Percentiles rank a stretch among this genome's conserved stretches.
These are phyloP conservation scores for Corythornis cristatus DNA, from an alignment of 2,113 vertebrate species.

Conservation along the genomic window DNA sequence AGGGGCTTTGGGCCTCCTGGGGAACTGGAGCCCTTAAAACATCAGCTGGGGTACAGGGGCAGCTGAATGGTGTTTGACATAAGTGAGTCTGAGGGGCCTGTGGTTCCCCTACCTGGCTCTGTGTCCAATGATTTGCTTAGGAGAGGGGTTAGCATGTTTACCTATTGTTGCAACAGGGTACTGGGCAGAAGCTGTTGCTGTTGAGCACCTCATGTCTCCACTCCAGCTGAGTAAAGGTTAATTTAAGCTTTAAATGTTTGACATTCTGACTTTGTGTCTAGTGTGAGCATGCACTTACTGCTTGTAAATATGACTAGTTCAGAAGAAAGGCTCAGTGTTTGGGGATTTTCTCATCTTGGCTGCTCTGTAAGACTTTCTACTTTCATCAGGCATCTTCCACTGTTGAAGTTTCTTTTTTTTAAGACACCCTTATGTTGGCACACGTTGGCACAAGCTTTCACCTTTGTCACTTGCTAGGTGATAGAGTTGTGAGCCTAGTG, in stretches of 20 bases:
- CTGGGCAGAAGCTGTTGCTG: background rate
- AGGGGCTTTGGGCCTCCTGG: background rate
- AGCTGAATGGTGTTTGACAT: accelerated
- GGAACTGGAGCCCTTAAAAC: background rate
- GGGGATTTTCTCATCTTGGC: background rate
- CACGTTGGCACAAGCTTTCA: background rate
- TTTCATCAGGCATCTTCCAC: background rate
- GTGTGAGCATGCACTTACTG: background rate
- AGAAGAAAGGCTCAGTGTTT: background rate
- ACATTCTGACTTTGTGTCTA: background rate
- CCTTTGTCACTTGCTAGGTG: background rate
- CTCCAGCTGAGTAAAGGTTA: background rate
- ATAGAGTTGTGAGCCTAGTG: background rate
- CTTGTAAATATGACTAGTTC: background rate
- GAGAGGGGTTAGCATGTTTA: background rate
- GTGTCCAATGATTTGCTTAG: accelerated
- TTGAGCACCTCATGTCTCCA: background rate
- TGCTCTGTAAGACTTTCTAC: background rate
- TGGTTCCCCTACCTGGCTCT: background rate
- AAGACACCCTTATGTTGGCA: background rate
- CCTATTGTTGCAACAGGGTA: background rate
- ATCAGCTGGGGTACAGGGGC: background rate
- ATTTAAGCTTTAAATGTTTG: background rate
- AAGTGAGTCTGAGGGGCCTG: background rate
- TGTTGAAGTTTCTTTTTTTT: background rate